Percentiles rank a stretch among this genome's conserved stretches.
phyloP scores from a whole-genome alignment of 2,797 vertebrate species.

The Brotula barbata region DNA sequence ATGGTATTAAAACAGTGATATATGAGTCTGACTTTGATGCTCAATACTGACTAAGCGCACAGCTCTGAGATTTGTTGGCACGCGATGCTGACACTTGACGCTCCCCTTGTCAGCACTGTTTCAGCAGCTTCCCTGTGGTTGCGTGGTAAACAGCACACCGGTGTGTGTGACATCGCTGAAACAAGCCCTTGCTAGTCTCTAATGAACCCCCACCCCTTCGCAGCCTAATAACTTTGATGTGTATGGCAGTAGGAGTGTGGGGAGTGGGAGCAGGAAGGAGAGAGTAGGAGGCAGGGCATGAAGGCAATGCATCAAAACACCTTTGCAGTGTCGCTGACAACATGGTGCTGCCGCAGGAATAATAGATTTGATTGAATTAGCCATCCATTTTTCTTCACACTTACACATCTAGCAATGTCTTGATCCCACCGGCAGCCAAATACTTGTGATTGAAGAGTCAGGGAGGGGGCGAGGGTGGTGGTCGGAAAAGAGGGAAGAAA shows the following conservation, averaged over 20 bases:
- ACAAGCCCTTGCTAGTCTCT: conserved; percentile 35
- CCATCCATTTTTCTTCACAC: conserved; percentile 68
- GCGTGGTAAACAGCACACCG: conserved; percentile 28
- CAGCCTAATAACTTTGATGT: conserved; percentile 62
- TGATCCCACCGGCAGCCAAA: conserved; percentile 74
- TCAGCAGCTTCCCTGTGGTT: conserved; percentile 31
- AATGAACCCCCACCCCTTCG: conserved; percentile 14
- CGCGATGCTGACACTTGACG: conserved; percentile 42
- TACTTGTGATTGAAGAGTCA: conserved; percentile 59
- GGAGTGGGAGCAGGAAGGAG: too few relatives aligned
- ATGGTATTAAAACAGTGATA: too few relatives aligned
- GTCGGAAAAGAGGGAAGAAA: conserved; percentile 25
- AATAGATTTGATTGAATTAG: conserved; percentile 79
- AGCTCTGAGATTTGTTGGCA: conserved; percentile 31
- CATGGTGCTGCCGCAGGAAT: conserved; percentile 69
- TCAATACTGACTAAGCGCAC: too few relatives aligned
- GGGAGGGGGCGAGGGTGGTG: conserved; percentile 1
- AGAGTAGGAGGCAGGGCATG: conserved; percentile 54
- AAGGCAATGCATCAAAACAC: conserved; percentile 77
- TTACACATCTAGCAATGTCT: conserved; percentile 71
- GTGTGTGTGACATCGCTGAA: conserved; percentile 43
- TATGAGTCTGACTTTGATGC: too few relatives aligned
- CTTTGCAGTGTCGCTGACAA: conserved; percentile 74
- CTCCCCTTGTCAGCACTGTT: conserved; percentile 19
- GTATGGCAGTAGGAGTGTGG: conserved; percentile 36